Evolutionary conservation across 2,797 vertebrate genomes (phyloP), one percentile per base, ranked within the genome.

Genomic region (Hoplostethus atlanticus): DNA sequence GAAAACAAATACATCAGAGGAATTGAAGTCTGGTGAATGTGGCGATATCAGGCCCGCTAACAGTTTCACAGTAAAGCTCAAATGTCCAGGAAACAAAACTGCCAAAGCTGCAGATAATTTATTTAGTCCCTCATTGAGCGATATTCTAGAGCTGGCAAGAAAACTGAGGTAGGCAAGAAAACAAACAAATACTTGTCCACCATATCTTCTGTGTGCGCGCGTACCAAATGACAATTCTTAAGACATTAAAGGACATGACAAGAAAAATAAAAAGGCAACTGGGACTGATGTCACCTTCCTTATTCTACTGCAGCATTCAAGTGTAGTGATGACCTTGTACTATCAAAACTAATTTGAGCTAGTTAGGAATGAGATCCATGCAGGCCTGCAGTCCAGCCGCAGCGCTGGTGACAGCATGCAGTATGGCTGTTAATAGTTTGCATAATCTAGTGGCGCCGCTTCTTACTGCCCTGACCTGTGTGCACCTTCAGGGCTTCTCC

Each of bases 401-500:
- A 74, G 86, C 25, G 64, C 73, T 81, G 84, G 69, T 71, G 79
- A 73, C 80, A 80, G 86, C 85, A 88, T 91, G 88, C 88, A 80
- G 70, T 48, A 38, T 12, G 71, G 61, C 79, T 74, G 72, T 57
- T 80, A 28, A 71, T 34, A 80, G 64, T 73, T 87, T 88, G 89
- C 90, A 87, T 86, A 81, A 72, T 75, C 80, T 16, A 77, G 81
- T 47, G 68, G 63, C 7, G 44, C 46, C 1, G 42, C 71, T 30
- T 44, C 53, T 38, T 59, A 25, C 60, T 15, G 63, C 61, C 48
- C 62, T 42, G 60, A 64, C 57, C 13, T 6, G 6, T 25, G 54
- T 50, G 65, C 54, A 53, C 38, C 0, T 64, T 95, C 84, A 97
- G 84, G 94, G 96, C 85, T 97, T 97, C 79, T 96, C 95, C 71